These are phyloP conservation scores for Nomia melanderi DNA, from an alignment of 1,140 invertebrate species.

Conservation along the genomic window DNA sequence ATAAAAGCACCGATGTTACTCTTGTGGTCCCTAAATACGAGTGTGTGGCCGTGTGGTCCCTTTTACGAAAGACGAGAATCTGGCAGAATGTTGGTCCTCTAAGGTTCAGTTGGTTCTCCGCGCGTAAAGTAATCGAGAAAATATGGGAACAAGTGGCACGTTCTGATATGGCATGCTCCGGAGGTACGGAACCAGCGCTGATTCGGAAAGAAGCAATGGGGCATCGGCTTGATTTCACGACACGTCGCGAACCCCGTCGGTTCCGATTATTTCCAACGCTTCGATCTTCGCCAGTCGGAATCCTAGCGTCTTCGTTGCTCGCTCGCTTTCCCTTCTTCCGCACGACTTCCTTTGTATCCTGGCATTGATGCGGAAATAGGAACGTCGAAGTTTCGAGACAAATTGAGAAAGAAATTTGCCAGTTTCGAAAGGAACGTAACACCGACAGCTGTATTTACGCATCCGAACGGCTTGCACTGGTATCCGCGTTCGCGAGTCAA, in stretches of 20 bases:
- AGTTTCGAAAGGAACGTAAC: too few relatives aligned
- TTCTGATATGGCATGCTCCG: too few relatives aligned
- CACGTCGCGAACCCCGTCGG: too few relatives aligned
- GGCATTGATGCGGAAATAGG: too few relatives aligned
- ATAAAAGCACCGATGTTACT: background rate
- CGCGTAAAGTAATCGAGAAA: background rate
- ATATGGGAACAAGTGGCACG: background rate
- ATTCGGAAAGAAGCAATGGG: too few relatives aligned
- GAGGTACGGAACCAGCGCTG: too few relatives aligned
- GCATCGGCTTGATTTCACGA: too few relatives aligned
- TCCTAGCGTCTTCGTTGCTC: too few relatives aligned
- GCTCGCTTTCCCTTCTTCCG: background rate
- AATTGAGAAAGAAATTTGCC: too few relatives aligned
- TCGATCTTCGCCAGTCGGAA: background rate
- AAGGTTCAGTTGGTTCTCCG: background rate
- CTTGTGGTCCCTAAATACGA: background rate
- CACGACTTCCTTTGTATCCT: too few relatives aligned
- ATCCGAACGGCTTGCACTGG: background rate
- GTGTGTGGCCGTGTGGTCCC: constrained; percentile 3
- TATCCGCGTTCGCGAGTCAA: background rate
- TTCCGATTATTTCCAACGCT: too few relatives aligned
- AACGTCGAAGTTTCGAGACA: too few relatives aligned
- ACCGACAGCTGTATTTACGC: background rate
- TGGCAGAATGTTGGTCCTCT: constrained; percentile 12
- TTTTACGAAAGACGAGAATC: background rate